A percentile compares a stretch with the other conserved stretches of the same genome.
phyloP scores from a whole-genome alignment of 1,140 invertebrate genomes.

The Musca domestica region DNA sequence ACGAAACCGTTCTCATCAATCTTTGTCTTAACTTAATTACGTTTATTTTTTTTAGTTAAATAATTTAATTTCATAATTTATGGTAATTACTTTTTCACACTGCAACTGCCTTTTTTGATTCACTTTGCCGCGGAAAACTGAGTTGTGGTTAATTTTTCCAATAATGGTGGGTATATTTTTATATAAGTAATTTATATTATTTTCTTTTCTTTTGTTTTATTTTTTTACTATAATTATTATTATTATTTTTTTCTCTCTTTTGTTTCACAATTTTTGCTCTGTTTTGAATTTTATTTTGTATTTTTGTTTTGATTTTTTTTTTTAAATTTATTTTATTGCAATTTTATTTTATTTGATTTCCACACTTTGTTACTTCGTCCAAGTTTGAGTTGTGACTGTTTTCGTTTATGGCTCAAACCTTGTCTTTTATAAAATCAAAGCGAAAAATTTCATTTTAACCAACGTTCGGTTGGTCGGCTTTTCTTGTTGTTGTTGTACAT shows the following conservation, averaged over 20 bases:
- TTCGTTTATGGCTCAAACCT: slow-evolving; percentile 43
- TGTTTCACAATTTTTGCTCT: neutral
- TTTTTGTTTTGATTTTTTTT: neutral
- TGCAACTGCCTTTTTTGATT: no score
- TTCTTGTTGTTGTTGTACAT: slow-evolving; percentile 2
- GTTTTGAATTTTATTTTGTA: neutral
- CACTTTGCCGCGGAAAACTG: no score
- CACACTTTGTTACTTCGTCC: slow-evolving; percentile 32
- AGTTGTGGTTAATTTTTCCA: neutral
- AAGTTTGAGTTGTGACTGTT: slow-evolving; percentile 44
- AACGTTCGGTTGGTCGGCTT: neutral
- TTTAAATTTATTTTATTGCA: no score
- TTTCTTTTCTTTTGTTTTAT: neutral
- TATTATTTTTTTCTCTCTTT: no score
- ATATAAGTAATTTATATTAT: no score
- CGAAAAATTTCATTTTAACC: slow-evolving; percentile 26
- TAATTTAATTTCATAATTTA: no score
- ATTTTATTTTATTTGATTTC: no score
- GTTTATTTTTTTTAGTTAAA: no score
- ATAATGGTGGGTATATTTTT: slow-evolving; percentile 1
- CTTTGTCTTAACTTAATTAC: no score
- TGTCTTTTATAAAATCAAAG: slow-evolving; percentile 46
- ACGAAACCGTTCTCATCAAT: no score
- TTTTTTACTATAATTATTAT: neutral
- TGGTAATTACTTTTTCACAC: no score